Conservation (phyloP, 1,140 invertebrate genomes). For the Drosophila repletoides region DNA sequence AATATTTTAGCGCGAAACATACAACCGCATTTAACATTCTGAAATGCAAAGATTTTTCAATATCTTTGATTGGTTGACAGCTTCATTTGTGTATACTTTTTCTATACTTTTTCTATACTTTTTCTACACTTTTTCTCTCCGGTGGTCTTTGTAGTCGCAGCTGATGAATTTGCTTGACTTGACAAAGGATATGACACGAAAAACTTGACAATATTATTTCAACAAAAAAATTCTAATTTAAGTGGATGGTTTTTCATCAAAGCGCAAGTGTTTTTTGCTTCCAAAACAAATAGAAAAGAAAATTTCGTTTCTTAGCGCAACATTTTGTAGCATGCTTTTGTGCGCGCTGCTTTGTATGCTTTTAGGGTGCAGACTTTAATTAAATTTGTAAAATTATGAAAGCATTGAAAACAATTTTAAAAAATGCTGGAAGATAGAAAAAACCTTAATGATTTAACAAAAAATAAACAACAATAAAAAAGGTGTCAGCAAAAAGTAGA, state of each 20-base stretch:
- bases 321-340: conserved; percentile 53
- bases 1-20: conserved; percentile 51
- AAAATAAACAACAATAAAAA: no score
- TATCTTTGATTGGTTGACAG: conserved; percentile 53
- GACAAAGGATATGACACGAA: conserved; percentile 65
- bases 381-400: neutral
- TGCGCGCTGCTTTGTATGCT: conserved; percentile 17
- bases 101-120: no score
- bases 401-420: neutral
- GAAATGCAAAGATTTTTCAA: conserved; percentile 43
- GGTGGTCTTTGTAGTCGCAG: conserved; percentile 24
- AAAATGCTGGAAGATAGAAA: neutral
- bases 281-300: neutral
- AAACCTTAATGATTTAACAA: no score
- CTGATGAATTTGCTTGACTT: conserved; percentile 56
- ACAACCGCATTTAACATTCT: conserved; percentile 21
- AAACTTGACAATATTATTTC: conserved; percentile 66
- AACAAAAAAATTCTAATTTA: conserved; percentile 5
- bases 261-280: neutral
- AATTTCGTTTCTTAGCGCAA: neutral
- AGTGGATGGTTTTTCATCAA: conserved; percentile 1
- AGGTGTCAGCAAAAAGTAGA: no score
- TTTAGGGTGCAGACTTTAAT: conserved; percentile 5
- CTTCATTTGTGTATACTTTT: conserved; percentile 14
- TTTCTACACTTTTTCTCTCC: no score